Percentiles rank a stretch among this genome's conserved stretches.
Evolutionary conservation across 1,140 invertebrate genomes (phyloP).

Genomic region (Aculops lycopersici): DNA sequence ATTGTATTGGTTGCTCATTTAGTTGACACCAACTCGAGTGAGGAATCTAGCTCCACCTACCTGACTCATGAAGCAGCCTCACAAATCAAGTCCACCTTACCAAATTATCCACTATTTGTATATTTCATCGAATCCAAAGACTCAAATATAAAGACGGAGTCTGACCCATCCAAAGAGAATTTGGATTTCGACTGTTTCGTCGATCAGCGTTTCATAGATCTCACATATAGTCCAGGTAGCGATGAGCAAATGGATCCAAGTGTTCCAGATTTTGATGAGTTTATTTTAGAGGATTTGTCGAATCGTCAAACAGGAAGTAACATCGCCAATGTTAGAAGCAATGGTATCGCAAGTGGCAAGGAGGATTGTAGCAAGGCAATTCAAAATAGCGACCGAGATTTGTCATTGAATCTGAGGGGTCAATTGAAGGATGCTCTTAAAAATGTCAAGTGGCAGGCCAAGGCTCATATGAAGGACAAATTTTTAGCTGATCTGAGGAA

Average conservation of each 20-base stretch:
- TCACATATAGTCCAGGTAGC: background rate
- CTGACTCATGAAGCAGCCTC: no score
- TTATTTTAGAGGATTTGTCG: no score
- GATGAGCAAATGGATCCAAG: background rate
- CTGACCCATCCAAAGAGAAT: no score
- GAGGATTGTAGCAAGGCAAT: background rate
- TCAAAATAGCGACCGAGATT: background rate
- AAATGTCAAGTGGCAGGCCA: slow-evolving; percentile 15
- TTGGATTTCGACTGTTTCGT: background rate
- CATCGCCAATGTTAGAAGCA: no score
- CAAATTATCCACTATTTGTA: background rate
- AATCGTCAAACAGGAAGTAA: no score
- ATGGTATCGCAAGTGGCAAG: no score
- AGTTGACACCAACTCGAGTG: no score
- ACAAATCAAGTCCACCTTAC: background rate
- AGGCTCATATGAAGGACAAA: slow-evolving; percentile 88
- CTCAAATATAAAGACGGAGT: no score
- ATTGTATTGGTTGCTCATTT: slow-evolving; percentile 69
- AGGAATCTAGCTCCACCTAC: no score
- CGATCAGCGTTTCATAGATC: background rate
- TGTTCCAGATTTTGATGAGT: no score
- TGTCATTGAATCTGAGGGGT: background rate
- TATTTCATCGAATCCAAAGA: no score
- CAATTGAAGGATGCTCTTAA: background rate
- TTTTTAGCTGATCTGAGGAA: slow-evolving; percentile 76